These are phyloP conservation scores for Lucilia cuprina DNA, from an alignment of 1,140 invertebrate genomes.

Conservation along the genomic window DNA sequence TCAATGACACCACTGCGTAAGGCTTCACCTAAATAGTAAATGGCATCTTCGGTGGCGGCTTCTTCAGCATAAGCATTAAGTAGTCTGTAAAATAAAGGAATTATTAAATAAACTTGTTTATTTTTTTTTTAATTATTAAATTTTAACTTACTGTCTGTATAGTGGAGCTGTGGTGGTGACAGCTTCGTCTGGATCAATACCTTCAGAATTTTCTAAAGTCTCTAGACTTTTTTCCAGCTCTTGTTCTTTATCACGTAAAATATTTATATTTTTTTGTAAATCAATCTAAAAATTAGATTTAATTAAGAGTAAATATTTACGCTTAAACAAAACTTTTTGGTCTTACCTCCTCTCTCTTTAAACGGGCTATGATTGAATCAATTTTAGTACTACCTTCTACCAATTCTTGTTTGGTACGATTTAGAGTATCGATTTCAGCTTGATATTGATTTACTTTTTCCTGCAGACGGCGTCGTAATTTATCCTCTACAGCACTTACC, in stretches of 20 bases:
- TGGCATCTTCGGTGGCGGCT: slow-evolving; percentile 96
- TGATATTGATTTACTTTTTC: slow-evolving; percentile 89
- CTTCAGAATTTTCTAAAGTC: slow-evolving; percentile 79
- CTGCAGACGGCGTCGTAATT: slow-evolving; percentile 82
- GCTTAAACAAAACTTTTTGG: not conserved
- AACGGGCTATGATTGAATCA: slow-evolving; percentile 78
- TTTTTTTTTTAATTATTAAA: not conserved
- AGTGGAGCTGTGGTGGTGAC: slow-evolving; percentile 95
- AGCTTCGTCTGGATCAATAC: slow-evolving; percentile 93
- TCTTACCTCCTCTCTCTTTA: slow-evolving; percentile 82
- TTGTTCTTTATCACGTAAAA: slow-evolving; percentile 84
- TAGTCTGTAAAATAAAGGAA: slow-evolving; percentile 68
- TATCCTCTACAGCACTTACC: slow-evolving; percentile 94
- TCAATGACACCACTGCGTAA: slow-evolving; percentile 91
- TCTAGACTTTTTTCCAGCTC: slow-evolving; percentile 85
- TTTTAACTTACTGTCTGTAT: slow-evolving; percentile 85
- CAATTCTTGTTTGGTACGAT: slow-evolving; percentile 88
- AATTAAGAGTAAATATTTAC: not conserved
- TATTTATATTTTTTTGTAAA: slow-evolving; percentile 83
- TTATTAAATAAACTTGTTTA: too few species aligned
- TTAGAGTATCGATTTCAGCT: slow-evolving; percentile 90
- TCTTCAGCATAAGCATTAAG: slow-evolving; percentile 97
- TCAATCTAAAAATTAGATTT: slow-evolving; percentile 66
- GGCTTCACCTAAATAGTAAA: slow-evolving; percentile 98
- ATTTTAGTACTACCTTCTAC: slow-evolving; percentile 85